Evolutionary conservation across 2,113 vertebrate species (phyloP).

Genomic region (Gavialis gangeticus): DNA sequence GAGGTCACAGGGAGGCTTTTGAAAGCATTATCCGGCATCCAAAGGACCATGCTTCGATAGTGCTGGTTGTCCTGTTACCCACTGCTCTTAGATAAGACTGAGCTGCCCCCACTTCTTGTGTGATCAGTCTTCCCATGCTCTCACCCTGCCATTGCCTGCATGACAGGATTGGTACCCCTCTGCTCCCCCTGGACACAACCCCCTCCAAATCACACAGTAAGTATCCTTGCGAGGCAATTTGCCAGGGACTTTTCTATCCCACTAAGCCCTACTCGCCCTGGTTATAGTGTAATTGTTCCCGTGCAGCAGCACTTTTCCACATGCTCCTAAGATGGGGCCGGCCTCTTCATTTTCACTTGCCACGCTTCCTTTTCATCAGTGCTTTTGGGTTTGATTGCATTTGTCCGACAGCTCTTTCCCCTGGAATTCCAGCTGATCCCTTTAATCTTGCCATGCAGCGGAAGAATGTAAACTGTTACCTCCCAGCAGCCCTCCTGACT

Average conservation of each 20-base stretch:
- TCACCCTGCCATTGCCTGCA: not conserved
- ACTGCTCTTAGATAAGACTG: too few relatives aligned
- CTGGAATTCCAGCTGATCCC: conserved; percentile 15
- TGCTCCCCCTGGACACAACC: not conserved
- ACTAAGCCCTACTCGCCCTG: fast-evolving
- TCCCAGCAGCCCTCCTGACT: conserved; percentile 57
- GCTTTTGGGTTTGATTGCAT: not conserved
- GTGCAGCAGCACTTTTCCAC: conserved; percentile 4
- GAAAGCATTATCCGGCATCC: not conserved
- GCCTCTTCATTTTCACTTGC: conserved; percentile 50
- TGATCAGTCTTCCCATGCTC: not conserved
- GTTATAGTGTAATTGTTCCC: not conserved
- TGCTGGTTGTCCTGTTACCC: fast-evolving
- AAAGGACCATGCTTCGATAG: not conserved
- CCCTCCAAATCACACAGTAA: not conserved
- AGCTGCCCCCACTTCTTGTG: not conserved
- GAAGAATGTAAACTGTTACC: conserved; percentile 37
- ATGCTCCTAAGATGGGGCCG: conserved; percentile 28
- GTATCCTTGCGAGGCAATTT: not conserved
- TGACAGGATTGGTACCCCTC: too few relatives aligned
- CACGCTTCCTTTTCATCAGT: conserved; percentile 33
- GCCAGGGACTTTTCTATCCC: not conserved
- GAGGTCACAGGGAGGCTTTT: not conserved
- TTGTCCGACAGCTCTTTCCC: not conserved
- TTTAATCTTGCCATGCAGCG: not conserved